Evolutionary conservation across 2,797 vertebrate genomes (phyloP).

Genomic region (Oophaga sylvatica): DNA sequence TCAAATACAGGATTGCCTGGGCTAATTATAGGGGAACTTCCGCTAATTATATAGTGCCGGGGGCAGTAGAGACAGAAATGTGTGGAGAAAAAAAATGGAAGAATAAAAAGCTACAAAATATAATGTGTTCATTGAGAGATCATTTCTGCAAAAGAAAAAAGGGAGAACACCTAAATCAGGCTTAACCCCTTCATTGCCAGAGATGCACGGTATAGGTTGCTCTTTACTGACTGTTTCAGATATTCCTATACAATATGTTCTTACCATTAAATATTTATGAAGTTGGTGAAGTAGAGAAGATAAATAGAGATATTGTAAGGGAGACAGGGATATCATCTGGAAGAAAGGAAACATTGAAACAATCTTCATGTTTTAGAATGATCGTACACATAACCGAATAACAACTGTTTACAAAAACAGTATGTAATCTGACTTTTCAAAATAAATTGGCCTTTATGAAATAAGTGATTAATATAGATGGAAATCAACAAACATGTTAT

Average conservation of each 20-base stretch:
- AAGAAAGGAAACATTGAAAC: not conserved
- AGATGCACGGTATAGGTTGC: not conserved
- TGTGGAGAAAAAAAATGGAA: not conserved
- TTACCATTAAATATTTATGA: slow-evolving; percentile 46
- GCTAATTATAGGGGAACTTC: slow-evolving; percentile 38
- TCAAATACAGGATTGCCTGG: slow-evolving; percentile 30
- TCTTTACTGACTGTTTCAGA: slow-evolving; percentile 24
- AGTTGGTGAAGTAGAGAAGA: not conserved
- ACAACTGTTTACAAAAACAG: not conserved
- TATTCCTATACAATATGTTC: slow-evolving; percentile 41
- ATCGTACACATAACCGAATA: not conserved
- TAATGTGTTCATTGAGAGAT: not conserved
- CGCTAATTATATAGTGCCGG: slow-evolving; percentile 42
- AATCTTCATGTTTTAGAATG: not conserved
- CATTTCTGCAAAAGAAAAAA: not conserved
- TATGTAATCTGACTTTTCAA: not conserved
- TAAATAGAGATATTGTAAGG: slow-evolving; percentile 1
- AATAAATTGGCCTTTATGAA: too few relatives aligned
- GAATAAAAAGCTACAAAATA: not conserved
- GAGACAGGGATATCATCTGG: not conserved
- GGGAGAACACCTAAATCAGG: not conserved
- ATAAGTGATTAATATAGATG: too few relatives aligned
- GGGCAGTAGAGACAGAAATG: slow-evolving; percentile 20
- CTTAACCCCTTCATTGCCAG: not conserved
- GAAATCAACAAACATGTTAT: too few relatives aligned